phyloP scores from a whole-genome alignment of 1,140 invertebrate species.

The Bombus confusus region DNA sequence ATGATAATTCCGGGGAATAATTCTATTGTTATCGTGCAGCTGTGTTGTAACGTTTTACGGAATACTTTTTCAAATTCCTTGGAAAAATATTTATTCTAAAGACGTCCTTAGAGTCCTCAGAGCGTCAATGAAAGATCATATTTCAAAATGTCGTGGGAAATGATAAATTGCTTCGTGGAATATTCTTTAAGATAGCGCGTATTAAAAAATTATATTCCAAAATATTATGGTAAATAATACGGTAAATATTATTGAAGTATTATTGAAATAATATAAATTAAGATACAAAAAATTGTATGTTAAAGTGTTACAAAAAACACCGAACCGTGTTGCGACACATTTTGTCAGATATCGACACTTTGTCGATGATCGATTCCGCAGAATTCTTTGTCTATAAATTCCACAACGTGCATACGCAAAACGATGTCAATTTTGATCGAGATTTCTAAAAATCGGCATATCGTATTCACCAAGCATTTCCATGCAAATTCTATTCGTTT shows the following conservation, averaged over 20 bases:
- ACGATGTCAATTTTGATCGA: neutral
- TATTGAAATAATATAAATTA: no score
- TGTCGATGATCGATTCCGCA: neutral
- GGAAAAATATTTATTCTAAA: no score
- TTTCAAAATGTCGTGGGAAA: neutral
- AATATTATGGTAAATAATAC: neutral
- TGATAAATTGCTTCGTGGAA: neutral
- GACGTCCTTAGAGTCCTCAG: no score
- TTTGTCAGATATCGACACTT: no score
- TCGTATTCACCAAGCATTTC: neutral
- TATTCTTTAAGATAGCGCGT: no score
- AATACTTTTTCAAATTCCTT: no score
- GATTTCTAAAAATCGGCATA: neutral
- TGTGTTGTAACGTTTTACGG: no score
- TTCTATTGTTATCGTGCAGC: no score
- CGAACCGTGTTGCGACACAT: neutral
- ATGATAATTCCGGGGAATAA: no score
- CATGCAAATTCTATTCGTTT: constrained; percentile 3
- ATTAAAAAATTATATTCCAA: neutral
- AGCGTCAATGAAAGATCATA: neutral
- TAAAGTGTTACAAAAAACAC: neutral
- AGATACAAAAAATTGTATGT: no score
- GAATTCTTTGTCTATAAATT: neutral
- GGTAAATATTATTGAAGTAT: no score
- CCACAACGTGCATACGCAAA: no score